Evolutionary conservation across 2,113 vertebrate species (phyloP).

Genomic region (Apeltes quadracus): DNA sequence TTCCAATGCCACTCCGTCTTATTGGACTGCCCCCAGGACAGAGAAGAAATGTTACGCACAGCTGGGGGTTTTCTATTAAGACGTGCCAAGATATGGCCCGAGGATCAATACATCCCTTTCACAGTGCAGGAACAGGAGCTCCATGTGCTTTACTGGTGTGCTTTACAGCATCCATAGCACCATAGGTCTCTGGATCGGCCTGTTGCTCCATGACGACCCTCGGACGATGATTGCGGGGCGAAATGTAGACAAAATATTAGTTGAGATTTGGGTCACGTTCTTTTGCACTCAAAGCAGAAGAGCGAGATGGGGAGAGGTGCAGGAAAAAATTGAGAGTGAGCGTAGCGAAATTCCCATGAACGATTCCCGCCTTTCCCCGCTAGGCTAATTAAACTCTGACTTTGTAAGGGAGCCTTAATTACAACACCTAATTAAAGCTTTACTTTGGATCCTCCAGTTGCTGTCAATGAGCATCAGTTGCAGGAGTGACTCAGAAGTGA

Average conservation of each 20-base stretch:
- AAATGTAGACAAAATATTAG: constrained; percentile 15
- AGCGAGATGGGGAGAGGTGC: constrained; percentile 8
- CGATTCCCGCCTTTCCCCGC: constrained; percentile 53
- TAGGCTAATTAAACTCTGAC: constrained; percentile 78
- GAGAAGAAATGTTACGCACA: constrained; percentile 13
- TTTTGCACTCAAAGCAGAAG: constrained; percentile 48
- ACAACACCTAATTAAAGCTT: constrained; percentile 73
- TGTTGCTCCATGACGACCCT: not conserved
- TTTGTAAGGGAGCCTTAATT: constrained; percentile 74
- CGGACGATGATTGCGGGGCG: not conserved
- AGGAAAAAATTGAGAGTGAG: constrained; percentile 30
- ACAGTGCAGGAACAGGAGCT: not conserved
- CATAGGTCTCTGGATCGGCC: not conserved
- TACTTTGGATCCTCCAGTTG: constrained; percentile 48
- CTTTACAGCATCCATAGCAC: constrained; percentile 17
- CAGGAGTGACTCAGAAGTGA: constrained; percentile 21
- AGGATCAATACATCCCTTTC: constrained; percentile 22
- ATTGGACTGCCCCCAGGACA: constrained; percentile 38
- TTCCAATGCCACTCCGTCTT: constrained; percentile 51
- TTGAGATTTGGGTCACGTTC: constrained; percentile 66
- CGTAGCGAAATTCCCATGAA: constrained; percentile 44
- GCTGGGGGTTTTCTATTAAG: constrained; percentile 45
- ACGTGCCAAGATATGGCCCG: constrained; percentile 25
- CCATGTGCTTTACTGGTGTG: constrained; percentile 11
- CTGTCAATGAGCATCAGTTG: constrained; percentile 65